Base-by-base conservation (phyloP, 2,797 vertebrate species). In the Cossypha dichroa region DNA sequence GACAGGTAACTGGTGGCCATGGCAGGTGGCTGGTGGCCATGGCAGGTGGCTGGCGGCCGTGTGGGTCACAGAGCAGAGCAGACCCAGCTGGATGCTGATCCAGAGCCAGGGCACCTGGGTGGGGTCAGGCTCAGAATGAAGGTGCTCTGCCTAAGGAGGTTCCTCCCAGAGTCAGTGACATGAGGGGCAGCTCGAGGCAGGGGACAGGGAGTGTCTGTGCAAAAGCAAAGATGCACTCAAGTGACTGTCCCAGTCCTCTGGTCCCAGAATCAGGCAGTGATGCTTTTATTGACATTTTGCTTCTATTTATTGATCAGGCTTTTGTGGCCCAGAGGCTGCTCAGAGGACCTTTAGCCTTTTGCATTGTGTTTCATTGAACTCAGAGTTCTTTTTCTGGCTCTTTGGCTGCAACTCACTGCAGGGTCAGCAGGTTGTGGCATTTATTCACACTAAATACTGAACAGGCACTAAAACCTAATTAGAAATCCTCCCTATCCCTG, bases 41-140 rank as follows among this genome's bases (percentile, higher is more conserved):
- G 58, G n/a, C n/a, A 26, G 13, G 17, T 3, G 22, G 13, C 36
- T 5, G n/a, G 0, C n/a, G 1, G 7, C 13, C 9, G 0, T 10
- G 51, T 26, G 29, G 48, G 25, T 34, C 29, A 8, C 60, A 36
- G 34, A 79, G 25, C 38, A 28, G 48, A 6, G 10, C 19, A 3
- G 11, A 3, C 13, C 0, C 5, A 10, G 23, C 8, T 38, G 38
- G 54, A 3, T 25, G 5, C 45, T 38, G 54, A 9, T 13, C 13
- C 41, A 60, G 41, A 18, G 1, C 25, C 25, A 28, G 75, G 3
- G 5, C 36, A 6, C 1, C 5, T 14, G 51, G 21, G 6, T 3
- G 33, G 6, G 20, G 4, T 8, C 10, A 12, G 75, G 33, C 46
- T 90, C 52, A 6, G 22, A 12, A 26, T 38, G 26, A 1, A 0